These are phyloP conservation scores for Urocitellus parryii DNA, from an alignment of 2,113 vertebrate genomes.

Conservation along the genomic window DNA sequence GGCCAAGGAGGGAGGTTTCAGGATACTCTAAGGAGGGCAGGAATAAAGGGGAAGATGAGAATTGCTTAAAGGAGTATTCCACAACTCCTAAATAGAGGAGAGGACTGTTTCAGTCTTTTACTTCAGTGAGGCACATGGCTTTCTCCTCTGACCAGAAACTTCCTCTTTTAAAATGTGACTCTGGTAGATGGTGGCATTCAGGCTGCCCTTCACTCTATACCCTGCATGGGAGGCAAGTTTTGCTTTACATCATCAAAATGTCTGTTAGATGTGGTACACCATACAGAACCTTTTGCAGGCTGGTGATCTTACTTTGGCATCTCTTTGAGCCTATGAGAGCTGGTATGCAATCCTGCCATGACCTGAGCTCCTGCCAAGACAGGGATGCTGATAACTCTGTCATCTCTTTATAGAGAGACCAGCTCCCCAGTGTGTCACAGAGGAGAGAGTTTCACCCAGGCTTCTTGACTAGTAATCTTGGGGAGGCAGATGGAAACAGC, in stretches of 20 bases:
- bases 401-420: no score
- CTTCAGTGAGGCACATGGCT: background rate
- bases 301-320: background rate
- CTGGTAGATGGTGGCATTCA: background rate
- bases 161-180: background rate
- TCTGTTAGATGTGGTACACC: background rate
- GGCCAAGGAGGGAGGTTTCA: background rate
- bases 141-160: background rate
- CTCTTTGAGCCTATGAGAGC: background rate
- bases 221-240: background rate
- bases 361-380: background rate
- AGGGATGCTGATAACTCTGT: background rate
- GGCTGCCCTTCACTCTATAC: background rate
- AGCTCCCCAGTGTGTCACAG: no score
- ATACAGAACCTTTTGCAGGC: background rate
- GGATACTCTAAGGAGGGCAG: background rate
- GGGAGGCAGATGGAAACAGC: no score
- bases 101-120: background rate
- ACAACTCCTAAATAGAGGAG: background rate
- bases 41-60: background rate
- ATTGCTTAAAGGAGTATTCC: background rate
- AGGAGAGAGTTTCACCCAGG: no score
- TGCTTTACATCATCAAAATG: background rate
- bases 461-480: no score
- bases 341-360: background rate